Evolutionary conservation across 2,888 invertebrate species (phyloP), one percentile per base, ranked within the genome.

Genomic region (Stegophylla sp.): DNA sequence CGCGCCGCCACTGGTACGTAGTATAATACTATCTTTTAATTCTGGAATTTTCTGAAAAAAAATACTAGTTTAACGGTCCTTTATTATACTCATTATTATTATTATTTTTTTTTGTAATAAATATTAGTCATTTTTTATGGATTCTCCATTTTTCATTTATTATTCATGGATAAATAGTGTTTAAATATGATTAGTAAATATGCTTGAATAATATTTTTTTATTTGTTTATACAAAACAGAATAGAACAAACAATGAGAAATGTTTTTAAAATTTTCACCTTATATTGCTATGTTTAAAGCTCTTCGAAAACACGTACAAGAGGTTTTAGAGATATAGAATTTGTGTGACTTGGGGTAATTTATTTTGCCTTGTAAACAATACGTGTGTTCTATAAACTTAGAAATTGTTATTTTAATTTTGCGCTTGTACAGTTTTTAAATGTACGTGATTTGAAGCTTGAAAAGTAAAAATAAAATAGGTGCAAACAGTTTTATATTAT

Each of bases 321-420:
- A 23, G 15, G n/a, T 26, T 74, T 15, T 28, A 63, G 15, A 59
- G 17, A 59, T 48, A 28, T 28, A 61, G 28, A 48, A 48, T 48
- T 72, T n/a, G 26, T 61, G 7, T 48, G 4, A 63, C 61, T 15
- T 9, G 48, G 61, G 28, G 74, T 34, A 74, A 63, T 73, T 28
- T 48, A 74, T 61, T 61, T 61, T 45, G 15, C 48, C 28, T 48
- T 48, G 48, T 74, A 74, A 74, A 74, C 74, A 74, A 45, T 74
- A 74, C 74, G 74, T 74, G 74, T 63, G 45, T 73, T 74, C 59
- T 61, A 59, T 73, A 45, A 28, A 48, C 20, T 48, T 26, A 17
- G 13, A 20, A 45, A 73, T 73, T 61, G 61, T 48, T 48, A 73
- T 73, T 73, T 61, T 5, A 61, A 61, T 61, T 72, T 48, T 61